Evolutionary conservation across 2,888 invertebrate genomes (phyloP), one percentile per base, ranked within the genome.

Genomic region (Eupsilia transversa): DNA sequence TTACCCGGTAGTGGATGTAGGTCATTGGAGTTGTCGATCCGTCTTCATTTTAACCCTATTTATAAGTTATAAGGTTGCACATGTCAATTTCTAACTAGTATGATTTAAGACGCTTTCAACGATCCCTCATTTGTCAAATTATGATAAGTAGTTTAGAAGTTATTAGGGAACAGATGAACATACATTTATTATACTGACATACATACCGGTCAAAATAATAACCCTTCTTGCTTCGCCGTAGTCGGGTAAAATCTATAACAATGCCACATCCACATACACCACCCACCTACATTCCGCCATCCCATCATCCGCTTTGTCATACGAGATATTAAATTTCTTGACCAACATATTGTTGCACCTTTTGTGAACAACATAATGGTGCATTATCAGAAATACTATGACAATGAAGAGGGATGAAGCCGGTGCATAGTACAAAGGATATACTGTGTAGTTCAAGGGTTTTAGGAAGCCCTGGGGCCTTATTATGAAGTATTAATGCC

Each of bases 281-380:
- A 4, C 17, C 14, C 4, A 27, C 27, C 23, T 14, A n/a, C 10
- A 38, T 54, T 67, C 68, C 3, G 4, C 59, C 63, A 66, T 79
- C 72, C 3, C 7, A 30, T 41, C 49, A 79, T 27, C n/a, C 70
- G 77, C 88, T 83, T 85, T 88, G 83, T 88, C 83, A 84, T 79
- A 66, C 30, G 38, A 46, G 87, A 86, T 87, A 87, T 87, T 87
- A 87, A 87, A 88, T 88, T 86, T 87, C 87, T 86, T 77, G n/a
- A 60, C 61, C 43, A 67, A 70, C n/a, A 70, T 66, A 67, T 83
- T 68, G 72, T 46, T 72, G 68, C 79, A 83, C 68, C 84, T 81
- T 76, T 83, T 79, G 76, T 83, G 72, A 9, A 12, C 38, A 23
- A 7, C 0, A 79, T 76, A 80, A 72, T 63, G 71, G 54, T 83